Evolutionary conservation across 2,113 vertebrate species (phyloP), one percentile per base, ranked within the genome.

Genomic region (Aphelocoma coerulescens): DNA sequence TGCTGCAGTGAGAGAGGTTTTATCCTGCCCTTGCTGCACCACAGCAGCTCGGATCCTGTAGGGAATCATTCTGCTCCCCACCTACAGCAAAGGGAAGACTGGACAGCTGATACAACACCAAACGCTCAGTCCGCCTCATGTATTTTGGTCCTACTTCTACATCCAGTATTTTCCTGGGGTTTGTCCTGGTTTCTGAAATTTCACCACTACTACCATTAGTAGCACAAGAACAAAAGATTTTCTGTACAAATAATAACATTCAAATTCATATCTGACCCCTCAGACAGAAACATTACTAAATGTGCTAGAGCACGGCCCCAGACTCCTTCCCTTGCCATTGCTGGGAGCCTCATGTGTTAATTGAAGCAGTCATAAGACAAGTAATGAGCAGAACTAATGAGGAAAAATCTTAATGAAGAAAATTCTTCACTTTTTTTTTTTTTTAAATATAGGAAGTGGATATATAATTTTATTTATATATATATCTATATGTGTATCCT

Each of bases 101-200:
- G 33, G 22, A 90, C 1, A 0, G 10, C 43, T 2, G 3, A 75
- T 2, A 2, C 0, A 57, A 49, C 48, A 86, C 39, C 13, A 75
- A 91, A 72, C 16, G n/a, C 59, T 22, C 20, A 33, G 41, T 49
- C 32, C 21, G 69, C 16, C 23, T 78, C 37, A 7, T 9, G 3
- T 17, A 28, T 19, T 84, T 27, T 35, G 37, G 23, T 21, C n/a
- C 33, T 78, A 32, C 15, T 57, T 59, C 33, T 48, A 37, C 32
- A 83, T 43, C 39, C 54, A 43, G 6, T 9, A 23, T 49, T 28
- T 57, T 69, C 44, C 30, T 35, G 33, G 41, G 16, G 1, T 78
- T 71, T 73, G 16, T n/a, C 15, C 24, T 2, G 16, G 9, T 39
- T 44, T 59, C 48, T 39, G 65, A 86, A 72, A 81, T 30, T 37